Evolutionary conservation across 2,888 invertebrate species (phyloP), one percentile per base, ranked within the genome.

Genomic region (Drosophila infuscata): DNA sequence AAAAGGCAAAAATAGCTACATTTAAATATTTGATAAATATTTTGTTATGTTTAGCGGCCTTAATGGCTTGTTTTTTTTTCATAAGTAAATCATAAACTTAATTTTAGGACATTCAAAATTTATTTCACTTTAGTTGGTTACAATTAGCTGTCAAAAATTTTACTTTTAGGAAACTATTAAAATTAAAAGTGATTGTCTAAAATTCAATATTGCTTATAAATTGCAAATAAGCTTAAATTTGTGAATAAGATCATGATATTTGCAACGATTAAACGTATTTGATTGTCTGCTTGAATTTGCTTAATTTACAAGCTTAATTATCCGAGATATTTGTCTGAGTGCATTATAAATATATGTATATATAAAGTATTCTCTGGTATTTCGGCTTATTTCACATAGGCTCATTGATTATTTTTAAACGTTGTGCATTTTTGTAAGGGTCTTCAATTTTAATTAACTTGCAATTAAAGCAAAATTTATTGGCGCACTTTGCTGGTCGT

Each of bases 391-490:
- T 57, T 59, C 59, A 48, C 46, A 46, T 41, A 38, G 25, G 20
- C 4, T 12, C 49, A 57, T 51, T 51, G 62, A 70, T 51, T 70
- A 60, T 60, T 63, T 58, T 36, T 60, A 71, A 48, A n/a, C 41
- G 15, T 8, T 30, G 33, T 36, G 6, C 35, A 41, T 36, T 41
- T 43, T 29, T 53, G 46, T 48, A 60, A 46, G 57, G 60, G 65
- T 66, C 70, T 84, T 86, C 71, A 63, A 67, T 82, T 83, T 86
- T 84, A 85, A 86, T 88, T 79, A 81, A 81, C 74, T 79, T 72
- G 88, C 82, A 86, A 88, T 88, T 88, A 86, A 88, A 74, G 70
- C 38, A n/a, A 70, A 88, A 88, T 88, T 88, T 88, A 88, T 84
- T 75, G 84, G 72, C 82, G 78, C 78, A 77, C 78, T 84, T 86